Evolutionary conservation across 2,888 invertebrate species (phyloP), one percentile per base, ranked within the genome.

Genomic region (Plagodis pulveraria): DNA sequence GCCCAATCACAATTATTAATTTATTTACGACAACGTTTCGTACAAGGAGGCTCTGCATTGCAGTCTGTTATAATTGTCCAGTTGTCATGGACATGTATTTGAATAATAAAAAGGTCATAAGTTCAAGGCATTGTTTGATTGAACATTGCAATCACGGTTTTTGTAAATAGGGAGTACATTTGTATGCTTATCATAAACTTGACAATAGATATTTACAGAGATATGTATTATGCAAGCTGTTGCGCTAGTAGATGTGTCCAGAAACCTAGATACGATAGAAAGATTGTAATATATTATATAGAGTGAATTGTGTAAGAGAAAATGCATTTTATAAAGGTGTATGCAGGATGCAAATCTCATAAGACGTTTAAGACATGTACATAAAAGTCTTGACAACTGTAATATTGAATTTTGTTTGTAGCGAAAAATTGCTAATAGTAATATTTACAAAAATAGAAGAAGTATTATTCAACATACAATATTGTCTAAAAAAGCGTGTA

Each of bases 261-360:
- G 40, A 10, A 40, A 40, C 9, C 10, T 40, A 40, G 40, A 10
- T 8, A 40, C 40, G 6, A 7, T 40, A 40, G 22, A 22, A 22
- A 22, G 22, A 22, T 22, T 22, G 22, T 22, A 22, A 22, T 22
- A 22, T 22, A 22, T 22, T 22, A 22, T 22, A 22, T 22, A 22
- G 22, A 22, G 36, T 35, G 36, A 44, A 50, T 45, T 61, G 52
- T 56, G 53, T 66, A 68, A 68, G 62, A 45, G 54, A 61, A 66
- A 66, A 62, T 66, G 66, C 68, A 65, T 69, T 69, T 69, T 58
- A 63, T 57, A 49, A 36, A 48, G 33, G 35, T 48, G 48, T 51
- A 60, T 32, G 44, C 56, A 42, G 55, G 56, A 52, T 55, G 11
- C 22, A 60, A 56, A 50, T 55, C 50, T 47, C 58, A 49, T 22